Evolutionary conservation across 2,113 vertebrate genomes (phyloP).

Genomic region (Hippolais icterina): DNA sequence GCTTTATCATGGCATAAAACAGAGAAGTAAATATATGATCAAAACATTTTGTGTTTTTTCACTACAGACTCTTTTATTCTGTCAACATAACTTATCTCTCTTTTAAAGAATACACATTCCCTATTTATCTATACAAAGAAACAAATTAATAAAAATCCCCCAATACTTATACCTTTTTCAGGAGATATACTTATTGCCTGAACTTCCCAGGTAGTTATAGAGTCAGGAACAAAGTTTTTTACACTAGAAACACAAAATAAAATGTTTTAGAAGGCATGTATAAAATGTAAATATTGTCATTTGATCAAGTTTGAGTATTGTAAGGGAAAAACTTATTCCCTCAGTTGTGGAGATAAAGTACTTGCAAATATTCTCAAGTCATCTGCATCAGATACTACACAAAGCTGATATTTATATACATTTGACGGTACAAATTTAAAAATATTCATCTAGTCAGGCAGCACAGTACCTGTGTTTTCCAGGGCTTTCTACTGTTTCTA

Average conservation of each 20-base stretch:
- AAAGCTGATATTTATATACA: background rate
- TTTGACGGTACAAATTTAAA: background rate
- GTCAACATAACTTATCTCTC: background rate
- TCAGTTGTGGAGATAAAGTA: background rate
- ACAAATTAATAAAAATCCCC: fast-evolving
- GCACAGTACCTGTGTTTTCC: slow-evolving; percentile 37
- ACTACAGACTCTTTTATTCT: background rate
- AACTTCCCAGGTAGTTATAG: slow-evolving; percentile 87
- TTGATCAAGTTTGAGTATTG: background rate
- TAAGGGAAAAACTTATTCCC: background rate
- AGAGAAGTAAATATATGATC: background rate
- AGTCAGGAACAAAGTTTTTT: slow-evolving; percentile 67
- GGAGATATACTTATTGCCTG: slow-evolving; percentile 79
- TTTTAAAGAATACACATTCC: background rate
- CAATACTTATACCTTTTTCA: slow-evolving; percentile 68
- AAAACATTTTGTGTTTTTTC: background rate
- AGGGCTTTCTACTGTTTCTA: slow-evolving; percentile 1
- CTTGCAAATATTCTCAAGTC: background rate
- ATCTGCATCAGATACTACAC: background rate
- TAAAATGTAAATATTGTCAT: background rate
- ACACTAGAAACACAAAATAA: slow-evolving; percentile 38
- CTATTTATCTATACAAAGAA: background rate
- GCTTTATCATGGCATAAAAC: background rate
- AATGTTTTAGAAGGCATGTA: background rate
- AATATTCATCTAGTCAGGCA: background rate